Evolutionary conservation across 2,888 invertebrate species (phyloP).

Genomic region (Branchipolynoe longqiensis): DNA sequence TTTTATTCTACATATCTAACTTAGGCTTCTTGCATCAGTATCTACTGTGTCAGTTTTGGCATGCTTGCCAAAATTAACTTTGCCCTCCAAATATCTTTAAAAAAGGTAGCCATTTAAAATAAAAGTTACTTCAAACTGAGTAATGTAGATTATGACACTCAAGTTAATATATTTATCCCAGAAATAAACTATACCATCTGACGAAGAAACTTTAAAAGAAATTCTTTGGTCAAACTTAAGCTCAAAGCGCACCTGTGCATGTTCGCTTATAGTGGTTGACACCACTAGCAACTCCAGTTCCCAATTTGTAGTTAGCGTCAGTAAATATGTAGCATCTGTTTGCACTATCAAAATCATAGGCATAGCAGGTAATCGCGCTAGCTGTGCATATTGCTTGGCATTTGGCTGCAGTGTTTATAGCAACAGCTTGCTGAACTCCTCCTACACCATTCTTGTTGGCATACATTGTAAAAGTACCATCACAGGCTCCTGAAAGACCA

Average conservation of each 20-base stretch:
- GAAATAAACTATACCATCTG: no score
- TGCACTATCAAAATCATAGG: background rate
- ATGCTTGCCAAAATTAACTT: no score
- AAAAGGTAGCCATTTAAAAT: no score
- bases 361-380: background rate
- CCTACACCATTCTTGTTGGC: background rate
- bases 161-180: no score
- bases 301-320: background rate
- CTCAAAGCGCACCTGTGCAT: background rate
- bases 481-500: background rate
- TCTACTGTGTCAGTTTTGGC: no score
- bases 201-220: no score
- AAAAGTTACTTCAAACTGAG: no score
- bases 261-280: slow-evolving; percentile 7
- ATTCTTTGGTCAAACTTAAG: no score
- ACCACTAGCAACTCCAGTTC: background rate
- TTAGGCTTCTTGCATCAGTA: no score
- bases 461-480: background rate
- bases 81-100: no score
- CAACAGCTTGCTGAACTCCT: background rate
- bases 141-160: no score
- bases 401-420: background rate
- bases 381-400: background rate
- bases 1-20: no score
- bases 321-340: background rate